Evolutionary conservation across 2,113 vertebrate genomes (phyloP).

Genomic region (Dasypus novemcinctus): DNA sequence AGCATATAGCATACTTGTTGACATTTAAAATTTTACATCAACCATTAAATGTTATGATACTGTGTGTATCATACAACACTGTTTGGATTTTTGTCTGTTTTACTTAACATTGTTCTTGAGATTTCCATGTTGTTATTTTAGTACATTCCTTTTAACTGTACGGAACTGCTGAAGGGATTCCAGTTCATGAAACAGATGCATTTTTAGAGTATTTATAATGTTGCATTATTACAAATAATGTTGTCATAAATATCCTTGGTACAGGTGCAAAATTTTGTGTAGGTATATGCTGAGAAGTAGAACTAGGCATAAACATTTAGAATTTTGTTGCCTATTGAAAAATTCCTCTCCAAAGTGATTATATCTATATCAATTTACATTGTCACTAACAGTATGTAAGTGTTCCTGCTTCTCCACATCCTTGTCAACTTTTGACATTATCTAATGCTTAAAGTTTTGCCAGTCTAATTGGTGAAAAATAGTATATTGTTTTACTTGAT

Average conservation of each 20-base stretch:
- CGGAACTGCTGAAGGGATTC: too few relatives aligned
- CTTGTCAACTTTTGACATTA: neutral
- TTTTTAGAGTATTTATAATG: neutral
- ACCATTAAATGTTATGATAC: neutral
- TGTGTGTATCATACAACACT: neutral
- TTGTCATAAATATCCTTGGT: neutral
- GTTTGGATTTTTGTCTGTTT: neutral
- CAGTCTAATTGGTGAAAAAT: neutral
- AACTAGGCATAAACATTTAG: neutral
- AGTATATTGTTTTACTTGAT: neutral
- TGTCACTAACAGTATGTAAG: neutral
- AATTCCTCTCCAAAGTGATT: neutral
- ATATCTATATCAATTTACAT: neutral
- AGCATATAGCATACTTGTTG: neutral
- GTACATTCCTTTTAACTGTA: neutral
- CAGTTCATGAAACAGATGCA: neutral
- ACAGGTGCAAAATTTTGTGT: neutral
- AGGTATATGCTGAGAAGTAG: neutral
- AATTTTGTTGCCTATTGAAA: neutral
- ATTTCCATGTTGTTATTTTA: neutral
- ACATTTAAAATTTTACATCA: neutral
- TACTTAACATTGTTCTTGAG: neutral
- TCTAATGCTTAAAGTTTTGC: conserved; percentile 11
- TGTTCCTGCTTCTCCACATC: neutral
- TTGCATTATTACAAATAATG: neutral